Percentiles rank a stretch among this genome's conserved stretches.
Evolutionary conservation across 2,797 vertebrate genomes (phyloP).

Genomic region (Tiaroga cobitis): DNA sequence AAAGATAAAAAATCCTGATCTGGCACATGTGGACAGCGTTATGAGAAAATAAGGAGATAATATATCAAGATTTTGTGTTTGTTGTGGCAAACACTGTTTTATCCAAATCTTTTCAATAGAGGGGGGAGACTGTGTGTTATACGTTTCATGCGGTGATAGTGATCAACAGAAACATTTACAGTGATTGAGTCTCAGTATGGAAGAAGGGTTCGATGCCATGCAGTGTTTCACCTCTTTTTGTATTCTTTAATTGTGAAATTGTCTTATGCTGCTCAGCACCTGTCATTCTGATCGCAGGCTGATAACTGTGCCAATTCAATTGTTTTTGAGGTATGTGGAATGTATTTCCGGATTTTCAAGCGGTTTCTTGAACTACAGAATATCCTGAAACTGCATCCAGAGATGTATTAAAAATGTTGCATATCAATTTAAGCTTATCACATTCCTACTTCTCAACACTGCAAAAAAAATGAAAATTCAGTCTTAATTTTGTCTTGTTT

Average conservation of each 20-base stretch:
- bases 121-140: not conserved
- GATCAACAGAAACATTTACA: conserved; percentile 18
- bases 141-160: not conserved
- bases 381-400: not conserved
- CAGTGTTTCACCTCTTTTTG: conserved; percentile 45
- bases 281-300: conserved; percentile 45
- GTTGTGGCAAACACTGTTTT: not conserved
- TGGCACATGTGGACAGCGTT: not conserved
- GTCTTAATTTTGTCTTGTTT: not conserved
- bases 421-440: conserved; percentile 50
- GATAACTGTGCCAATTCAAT: conserved; percentile 55
- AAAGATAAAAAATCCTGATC: conserved; percentile 23
- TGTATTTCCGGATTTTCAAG: conserved; percentile 39
- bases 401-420: conserved; percentile 34
- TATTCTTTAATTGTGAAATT: conserved; percentile 35
- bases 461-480: not conserved
- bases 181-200: not conserved
- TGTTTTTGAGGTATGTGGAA: conserved; percentile 35
- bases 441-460: conserved; percentile 23
- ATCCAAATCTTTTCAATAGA: not conserved
- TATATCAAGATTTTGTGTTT: conserved; percentile 16
- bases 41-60: conserved; percentile 1
- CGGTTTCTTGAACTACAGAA: conserved; percentile 12
- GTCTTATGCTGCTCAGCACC: conserved; percentile 51
- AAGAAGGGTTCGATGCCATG: conserved; percentile 3